Percentiles rank a stretch among this genome's conserved stretches.
phyloP scores from a whole-genome alignment of 2,113 vertebrate genomes.

The Pituophis catenifer region DNA sequence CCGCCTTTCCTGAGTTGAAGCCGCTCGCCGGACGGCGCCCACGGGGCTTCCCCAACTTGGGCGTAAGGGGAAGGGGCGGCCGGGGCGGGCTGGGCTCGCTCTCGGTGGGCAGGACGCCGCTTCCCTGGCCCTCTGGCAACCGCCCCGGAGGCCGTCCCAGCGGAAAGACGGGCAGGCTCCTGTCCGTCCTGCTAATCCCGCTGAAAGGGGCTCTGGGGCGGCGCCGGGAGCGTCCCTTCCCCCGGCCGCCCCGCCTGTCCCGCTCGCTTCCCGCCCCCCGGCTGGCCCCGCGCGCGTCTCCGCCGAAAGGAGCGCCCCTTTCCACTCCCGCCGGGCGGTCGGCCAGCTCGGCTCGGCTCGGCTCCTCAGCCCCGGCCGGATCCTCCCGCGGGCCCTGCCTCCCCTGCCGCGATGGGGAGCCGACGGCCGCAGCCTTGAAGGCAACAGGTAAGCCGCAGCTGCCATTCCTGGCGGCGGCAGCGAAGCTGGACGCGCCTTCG shows the following conservation, averaged over 20 bases:
- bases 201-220: neutral
- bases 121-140: neutral
- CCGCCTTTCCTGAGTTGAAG: neutral
- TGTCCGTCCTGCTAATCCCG: neutral
- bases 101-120: neutral
- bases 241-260: too few relatives aligned
- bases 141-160: neutral
- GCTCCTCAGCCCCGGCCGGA: neutral
- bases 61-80: neutral
- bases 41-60: neutral
- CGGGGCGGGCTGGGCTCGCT: neutral
- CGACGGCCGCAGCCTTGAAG: neutral
- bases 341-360: neutral
- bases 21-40: neutral
- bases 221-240: neutral
- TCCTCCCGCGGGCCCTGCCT: neutral
- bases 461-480: neutral
- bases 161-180: neutral
- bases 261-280: neutral
- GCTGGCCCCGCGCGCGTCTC: neutral
- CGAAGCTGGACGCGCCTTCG: neutral
- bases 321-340: neutral
- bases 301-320: neutral
- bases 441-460: neutral
- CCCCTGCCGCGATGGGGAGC: neutral